Evolutionary conservation across 2,113 vertebrate species (phyloP), one percentile per base, ranked within the genome.

Genomic region (Podilymbus podiceps): DNA sequence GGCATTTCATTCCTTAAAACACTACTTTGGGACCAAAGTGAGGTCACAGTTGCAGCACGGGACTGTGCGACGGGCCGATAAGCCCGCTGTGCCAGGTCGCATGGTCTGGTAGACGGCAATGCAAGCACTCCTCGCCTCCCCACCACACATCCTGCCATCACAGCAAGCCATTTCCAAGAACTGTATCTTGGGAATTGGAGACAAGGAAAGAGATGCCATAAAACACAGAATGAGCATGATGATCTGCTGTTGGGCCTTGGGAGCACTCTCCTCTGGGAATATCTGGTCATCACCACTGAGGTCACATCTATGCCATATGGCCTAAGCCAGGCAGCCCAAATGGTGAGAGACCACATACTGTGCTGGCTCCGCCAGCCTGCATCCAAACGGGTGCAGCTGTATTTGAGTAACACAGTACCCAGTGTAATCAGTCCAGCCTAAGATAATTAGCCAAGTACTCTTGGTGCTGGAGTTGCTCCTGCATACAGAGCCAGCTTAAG

Each of bases 281-380:
- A 87, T 5, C 42, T 38, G 19, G 22, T 24, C 31, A 44, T 33
- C 12, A 7, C 25, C 31, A 33, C 42, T 2, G 8, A 87, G 19
- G 18, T 3, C 24, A 27, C 40, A 31, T 15, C 35, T 28, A 33
- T 9, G 14, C 13, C 30, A 20, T 0, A 0, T 28, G 30, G 40
- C 40, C 60, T 35, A 30, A 73, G n/a, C 12, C 68, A 40, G 60
- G 22, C n/a, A 74, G 40, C 14, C 4, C 12, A 6, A 9, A 5
- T 2, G 4, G 25, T 12, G 23, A 10, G 3, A 76, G 25, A 23
- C 22, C 8, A 1, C 1, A 0, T 9, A 3, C 40, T 24, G 27
- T 38, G 31, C 30, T 38, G 23, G 12, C 53, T 28, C 47, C 27
- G 22, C 25, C 49, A 81, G 25, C 40, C 60, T 16, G 8, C 55